Conservation (phyloP, 2,113 vertebrate species). For the Lycocorax pyrrhopterus region DNA sequence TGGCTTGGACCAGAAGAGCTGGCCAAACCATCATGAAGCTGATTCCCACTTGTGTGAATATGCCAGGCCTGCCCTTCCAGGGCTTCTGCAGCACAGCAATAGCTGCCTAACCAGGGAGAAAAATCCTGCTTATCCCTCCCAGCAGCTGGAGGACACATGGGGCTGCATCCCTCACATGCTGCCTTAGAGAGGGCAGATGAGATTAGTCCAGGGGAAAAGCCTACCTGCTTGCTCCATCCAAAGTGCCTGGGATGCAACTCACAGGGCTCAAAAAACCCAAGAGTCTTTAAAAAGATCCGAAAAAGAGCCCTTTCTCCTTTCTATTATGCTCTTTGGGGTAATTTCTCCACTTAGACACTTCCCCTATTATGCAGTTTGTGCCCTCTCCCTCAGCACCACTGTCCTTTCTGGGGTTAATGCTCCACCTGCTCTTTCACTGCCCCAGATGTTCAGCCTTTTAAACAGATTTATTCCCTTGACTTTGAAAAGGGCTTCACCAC, state of each 20-base stretch:
- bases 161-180: not conserved
- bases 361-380: not conserved
- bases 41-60: not conserved
- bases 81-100: not conserved
- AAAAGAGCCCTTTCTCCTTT: not conserved
- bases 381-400: not conserved
- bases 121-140: not conserved
- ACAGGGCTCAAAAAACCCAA: not conserved
- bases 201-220: not conserved
- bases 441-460: not conserved
- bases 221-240: not conserved
- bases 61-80: not conserved
- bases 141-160: not conserved
- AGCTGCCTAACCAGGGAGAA: not conserved
- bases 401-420: not conserved
- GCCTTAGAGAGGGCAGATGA: not conserved
- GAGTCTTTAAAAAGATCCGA: not conserved
- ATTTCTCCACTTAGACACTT: not conserved
- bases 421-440: not conserved
- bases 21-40: not conserved
- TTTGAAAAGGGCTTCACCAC: constrained; percentile 17
- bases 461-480: constrained; percentile 18
- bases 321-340: not conserved
- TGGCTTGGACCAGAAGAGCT: not conserved
- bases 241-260: not conserved